Evolutionary conservation across 2,113 vertebrate genomes (phyloP), one percentile per base, ranked within the genome.

Genomic region (Psilopsiagon aurifrons): DNA sequence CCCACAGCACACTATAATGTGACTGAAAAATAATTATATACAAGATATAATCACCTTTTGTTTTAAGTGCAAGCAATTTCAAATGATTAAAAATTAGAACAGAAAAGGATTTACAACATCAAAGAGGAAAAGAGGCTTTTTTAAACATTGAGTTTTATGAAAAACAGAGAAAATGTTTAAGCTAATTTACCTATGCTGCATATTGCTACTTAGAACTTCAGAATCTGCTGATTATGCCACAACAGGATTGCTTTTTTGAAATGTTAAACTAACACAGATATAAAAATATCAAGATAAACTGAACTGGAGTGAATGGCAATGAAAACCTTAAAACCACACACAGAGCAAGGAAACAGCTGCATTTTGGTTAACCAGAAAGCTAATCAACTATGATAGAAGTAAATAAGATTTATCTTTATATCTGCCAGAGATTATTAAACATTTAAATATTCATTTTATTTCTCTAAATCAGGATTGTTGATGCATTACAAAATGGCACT

Each of bases 331-430:
- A 92, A 85, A 87, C 87, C 70, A 77, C 88, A 94, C 68, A 88
- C 83, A 86, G 73, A 80, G 71, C 62, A 86, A 92, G 68, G 74
- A 88, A 86, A 91, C 80, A 96, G 86, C 91, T 94, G 70, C 75
- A 84, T 88, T 93, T 93, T 91, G 79, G 91, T 94, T 92, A 96
- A 96, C 81, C 37, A 89, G 78, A 89, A 93, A 94, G 88, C 91
- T 92, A 94, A 96, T 95, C 91, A 92, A 59, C 67, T 92, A 73
- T 33, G 91, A 85, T 73, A 87, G 89, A 94, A 94, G 49, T 89
- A 94, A 93, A 68, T 62, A 85, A 93, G 54, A 86, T 85, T 92
- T 92, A 83, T 85, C 92, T 86, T 79, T 88, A 52, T 82, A 89
- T 94, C 86, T 94, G 78, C 41, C 70, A 87, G 67, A 59, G 59